These are phyloP conservation scores for Ochropleura leucogaster DNA, from an alignment of 2,888 invertebrate genomes.

Conservation along the genomic window DNA sequence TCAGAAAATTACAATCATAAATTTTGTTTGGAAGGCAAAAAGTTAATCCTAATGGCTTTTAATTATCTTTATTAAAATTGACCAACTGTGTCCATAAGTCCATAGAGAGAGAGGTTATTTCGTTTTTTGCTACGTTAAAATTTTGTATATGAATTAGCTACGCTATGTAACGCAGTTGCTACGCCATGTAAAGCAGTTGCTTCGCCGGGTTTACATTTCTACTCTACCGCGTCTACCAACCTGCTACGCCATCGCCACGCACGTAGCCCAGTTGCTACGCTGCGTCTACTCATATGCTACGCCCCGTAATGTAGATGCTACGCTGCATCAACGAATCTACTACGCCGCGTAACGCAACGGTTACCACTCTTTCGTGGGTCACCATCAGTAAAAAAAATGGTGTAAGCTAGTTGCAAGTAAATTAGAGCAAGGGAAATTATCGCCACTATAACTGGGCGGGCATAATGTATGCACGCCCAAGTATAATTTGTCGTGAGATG, in stretches of 20 bases:
- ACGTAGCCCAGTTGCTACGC: neutral
- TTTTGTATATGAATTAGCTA: neutral
- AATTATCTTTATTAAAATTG: neutral
- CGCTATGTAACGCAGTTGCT: neutral
- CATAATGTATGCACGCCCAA: no score
- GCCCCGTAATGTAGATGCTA: neutral
- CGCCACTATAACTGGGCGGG: neutral
- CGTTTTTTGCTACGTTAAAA: neutral
- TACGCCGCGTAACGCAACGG: neutral
- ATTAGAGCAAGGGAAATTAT: neutral
- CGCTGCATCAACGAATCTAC: neutral
- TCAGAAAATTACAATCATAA: conserved; percentile 15
- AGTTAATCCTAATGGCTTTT: neutral
- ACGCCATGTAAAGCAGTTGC: neutral
- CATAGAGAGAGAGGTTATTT: neutral
- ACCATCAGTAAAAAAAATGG: neutral
- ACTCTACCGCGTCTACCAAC: neutral
- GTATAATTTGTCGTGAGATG: neutral
- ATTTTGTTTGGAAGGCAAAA: neutral
- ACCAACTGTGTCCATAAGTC: neutral
- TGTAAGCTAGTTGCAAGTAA: no score
- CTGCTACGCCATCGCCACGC: neutral
- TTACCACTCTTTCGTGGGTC: neutral
- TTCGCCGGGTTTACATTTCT: neutral
- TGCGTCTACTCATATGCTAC: neutral